These are phyloP conservation scores for Geococcyx californianus DNA, from an alignment of 2,113 vertebrate genomes.

Conservation along the genomic window DNA sequence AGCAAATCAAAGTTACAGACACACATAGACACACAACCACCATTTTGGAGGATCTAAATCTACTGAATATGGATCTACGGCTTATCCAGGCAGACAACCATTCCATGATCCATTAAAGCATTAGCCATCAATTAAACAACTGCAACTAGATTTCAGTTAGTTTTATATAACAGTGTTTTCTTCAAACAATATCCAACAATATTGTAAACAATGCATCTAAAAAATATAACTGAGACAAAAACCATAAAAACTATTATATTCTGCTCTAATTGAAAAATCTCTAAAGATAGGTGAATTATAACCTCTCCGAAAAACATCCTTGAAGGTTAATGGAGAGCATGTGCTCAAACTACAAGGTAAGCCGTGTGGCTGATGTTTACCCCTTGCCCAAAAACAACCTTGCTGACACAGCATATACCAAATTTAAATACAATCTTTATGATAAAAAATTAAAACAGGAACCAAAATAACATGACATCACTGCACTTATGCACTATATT, in stretches of 20 bases:
- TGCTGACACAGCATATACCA: rapidly evolving
- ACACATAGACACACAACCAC: not conserved
- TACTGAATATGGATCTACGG: rapidly evolving
- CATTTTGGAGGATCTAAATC: not conserved
- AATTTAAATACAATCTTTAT: not conserved
- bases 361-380: rapidly evolving
- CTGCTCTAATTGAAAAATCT: not conserved
- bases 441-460: not conserved
- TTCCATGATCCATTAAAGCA: not conserved
- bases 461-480: not conserved
- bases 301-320: not conserved
- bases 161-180: not conserved
- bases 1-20: not conserved
- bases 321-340: not conserved
- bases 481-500: not conserved
- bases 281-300: not conserved
- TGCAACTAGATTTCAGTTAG: not conserved
- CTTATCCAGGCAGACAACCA: not conserved
- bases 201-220: not conserved
- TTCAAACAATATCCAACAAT: not conserved
- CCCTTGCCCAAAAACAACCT: not conserved
- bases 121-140: not conserved
- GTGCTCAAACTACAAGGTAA: not conserved
- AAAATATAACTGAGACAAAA: not conserved
- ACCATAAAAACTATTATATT: not conserved